These are phyloP conservation scores for Periplaneta americana DNA, from an alignment of 1,140 invertebrate genomes.

Conservation along the genomic window DNA sequence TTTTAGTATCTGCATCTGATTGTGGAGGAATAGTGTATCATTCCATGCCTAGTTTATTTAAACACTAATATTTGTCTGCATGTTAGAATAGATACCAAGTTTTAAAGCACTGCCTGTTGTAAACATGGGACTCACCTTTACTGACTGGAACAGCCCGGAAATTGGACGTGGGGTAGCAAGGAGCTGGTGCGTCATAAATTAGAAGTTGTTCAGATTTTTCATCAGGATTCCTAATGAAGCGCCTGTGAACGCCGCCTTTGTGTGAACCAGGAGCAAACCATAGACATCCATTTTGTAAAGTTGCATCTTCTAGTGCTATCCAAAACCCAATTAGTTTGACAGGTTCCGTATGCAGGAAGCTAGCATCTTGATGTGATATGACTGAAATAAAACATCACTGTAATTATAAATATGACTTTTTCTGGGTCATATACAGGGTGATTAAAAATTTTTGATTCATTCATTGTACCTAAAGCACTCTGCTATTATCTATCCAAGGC, in stretches of 20 bases:
- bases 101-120: too few species aligned
- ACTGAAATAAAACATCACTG: constrained; percentile 44
- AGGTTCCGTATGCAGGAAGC: constrained; percentile 80
- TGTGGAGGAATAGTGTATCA: too few species aligned
- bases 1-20: too few species aligned
- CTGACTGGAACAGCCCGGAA: constrained; percentile 75
- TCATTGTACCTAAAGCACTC: too few species aligned
- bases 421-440: too few species aligned
- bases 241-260: constrained; percentile 66
- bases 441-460: too few species aligned
- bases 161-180: constrained; percentile 65
- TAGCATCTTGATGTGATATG: constrained; percentile 78
- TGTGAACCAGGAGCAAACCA: constrained; percentile 91
- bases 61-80: too few species aligned
- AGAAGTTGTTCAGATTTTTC: constrained; percentile 50
- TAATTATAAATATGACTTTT: neutral
- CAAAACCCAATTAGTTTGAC: constrained; percentile 78
- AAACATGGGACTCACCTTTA: constrained; percentile 67
- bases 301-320: constrained; percentile 92
- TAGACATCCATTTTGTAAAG: constrained; percentile 88
- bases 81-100: too few species aligned
- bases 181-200: constrained; percentile 56
- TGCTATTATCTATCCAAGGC: too few species aligned
- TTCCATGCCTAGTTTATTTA: too few species aligned
- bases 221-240: constrained; percentile 67